These are phyloP conservation scores for Littorina saxatilis DNA, from an alignment of 1,140 invertebrate genomes.

Conservation along the genomic window DNA sequence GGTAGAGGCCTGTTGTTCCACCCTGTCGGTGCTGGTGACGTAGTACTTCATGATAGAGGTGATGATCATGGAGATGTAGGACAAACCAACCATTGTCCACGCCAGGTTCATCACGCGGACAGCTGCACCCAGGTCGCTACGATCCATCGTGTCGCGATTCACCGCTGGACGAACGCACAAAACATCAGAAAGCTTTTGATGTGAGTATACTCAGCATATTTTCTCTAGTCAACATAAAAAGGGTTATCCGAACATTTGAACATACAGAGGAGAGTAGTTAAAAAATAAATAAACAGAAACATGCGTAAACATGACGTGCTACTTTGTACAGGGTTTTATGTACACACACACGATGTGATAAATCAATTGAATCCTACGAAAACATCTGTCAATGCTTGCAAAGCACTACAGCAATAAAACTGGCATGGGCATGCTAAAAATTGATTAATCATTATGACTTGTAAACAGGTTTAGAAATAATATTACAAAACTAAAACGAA, in stretches of 20 bases:
- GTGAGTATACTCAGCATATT: not conserved
- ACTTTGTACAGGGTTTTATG: too few relatives aligned
- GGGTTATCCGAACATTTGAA: too few relatives aligned
- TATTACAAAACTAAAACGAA: too few relatives aligned
- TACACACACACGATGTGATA: too few relatives aligned
- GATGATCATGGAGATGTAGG: slow-evolving; percentile 35
- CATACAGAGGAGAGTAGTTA: not conserved
- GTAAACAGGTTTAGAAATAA: too few relatives aligned
- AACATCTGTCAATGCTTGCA: too few relatives aligned
- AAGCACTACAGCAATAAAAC: too few relatives aligned
- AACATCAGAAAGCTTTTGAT: not conserved
- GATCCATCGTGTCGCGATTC: not conserved
- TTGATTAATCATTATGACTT: too few relatives aligned
- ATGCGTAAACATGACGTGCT: not conserved
- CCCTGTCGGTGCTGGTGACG: not conserved
- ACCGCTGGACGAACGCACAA: not conserved
- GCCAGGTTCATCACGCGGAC: not conserved
- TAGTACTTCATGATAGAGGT: slow-evolving; percentile 22
- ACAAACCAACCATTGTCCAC: slow-evolving; percentile 21
- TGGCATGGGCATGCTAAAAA: too few relatives aligned
- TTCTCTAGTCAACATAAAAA: not conserved
- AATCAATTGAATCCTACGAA: too few relatives aligned
- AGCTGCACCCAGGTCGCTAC: too few relatives aligned
- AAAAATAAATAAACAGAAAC: not conserved
- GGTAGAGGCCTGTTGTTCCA: not conserved